Base-by-base conservation (phyloP, 2,888 invertebrate species). In the Yponomeuta cagnagella region DNA sequence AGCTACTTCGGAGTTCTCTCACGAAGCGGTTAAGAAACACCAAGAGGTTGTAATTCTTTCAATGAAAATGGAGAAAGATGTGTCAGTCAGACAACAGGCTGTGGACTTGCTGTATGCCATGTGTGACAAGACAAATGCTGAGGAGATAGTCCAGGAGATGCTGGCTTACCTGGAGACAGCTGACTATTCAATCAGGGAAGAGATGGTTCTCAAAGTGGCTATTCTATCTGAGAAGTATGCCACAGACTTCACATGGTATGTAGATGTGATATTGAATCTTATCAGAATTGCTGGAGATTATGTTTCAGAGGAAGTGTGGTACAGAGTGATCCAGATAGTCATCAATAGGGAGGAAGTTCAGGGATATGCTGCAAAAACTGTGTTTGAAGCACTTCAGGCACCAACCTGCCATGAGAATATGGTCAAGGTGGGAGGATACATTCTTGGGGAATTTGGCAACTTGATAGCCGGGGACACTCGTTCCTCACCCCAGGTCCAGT, bases 401-500 rank as follows among this genome's bases (percentile, higher is more conserved):
- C 99, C 99, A 31, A 99, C 99, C 43, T 99, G 99, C 82, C 99
- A 99, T 87, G 99, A 99, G 90, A 99, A 99, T 87, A 99, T 99
- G 99, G 99, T 99, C 1, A 99, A 99, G 94, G 99, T 99, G 71
- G 99, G 99, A 73, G 99, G 99, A 71, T 99, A 99, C 82, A 99
- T 99, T 79, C 94, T 99, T 73, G 99, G 99, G 74, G 99, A 99
- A 90, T 99, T 99, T 92, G 99, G 99, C 71, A 99, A 99, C 93
- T 94, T 99, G 73, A 99, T 99, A 85, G 99, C 99, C 77, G 99
- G 99, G 23, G 99, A 99, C 88, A 97, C 98, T 73, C 94, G 99
- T 72, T 99, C 99, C 68, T 98, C 99, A 71, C 99, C 99, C 10
- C 94, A 96, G 80, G 98, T 99, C 74, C 99, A 99, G 90, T 99